Conservation (phyloP, 23 tunicate species). For the Ciona savignyi region DNA sequence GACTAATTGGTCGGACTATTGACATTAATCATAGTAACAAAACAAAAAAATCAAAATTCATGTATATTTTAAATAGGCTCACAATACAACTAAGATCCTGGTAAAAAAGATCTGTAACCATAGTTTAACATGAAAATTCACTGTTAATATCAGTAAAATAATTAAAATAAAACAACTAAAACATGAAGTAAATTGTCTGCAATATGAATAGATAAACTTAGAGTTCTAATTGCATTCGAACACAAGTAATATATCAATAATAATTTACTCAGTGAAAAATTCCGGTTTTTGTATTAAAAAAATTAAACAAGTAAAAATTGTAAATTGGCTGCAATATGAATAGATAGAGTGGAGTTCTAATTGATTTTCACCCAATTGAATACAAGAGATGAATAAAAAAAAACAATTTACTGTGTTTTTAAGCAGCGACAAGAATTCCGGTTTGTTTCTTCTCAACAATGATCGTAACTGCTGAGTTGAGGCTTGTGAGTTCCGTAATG, state of each 20-base stretch:
- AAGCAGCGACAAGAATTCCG: constrained; percentile 57
- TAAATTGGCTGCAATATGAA: too few species aligned
- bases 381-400: background rate
- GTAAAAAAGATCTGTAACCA: too few species aligned
- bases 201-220: too few species aligned
- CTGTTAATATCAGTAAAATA: too few species aligned
- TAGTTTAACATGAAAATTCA: too few species aligned
- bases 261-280: background rate
- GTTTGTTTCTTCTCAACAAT: constrained; percentile 49
- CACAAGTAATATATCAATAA: background rate
- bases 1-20: too few species aligned
- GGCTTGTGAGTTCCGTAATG: constrained; percentile 18
- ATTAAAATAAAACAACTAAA: too few species aligned
- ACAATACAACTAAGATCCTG: too few species aligned
- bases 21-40: too few species aligned
- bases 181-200: background rate
- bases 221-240: background rate
- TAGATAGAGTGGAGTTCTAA: too few species aligned
- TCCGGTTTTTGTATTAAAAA: background rate
- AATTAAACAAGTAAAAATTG: background rate
- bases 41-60: too few species aligned
- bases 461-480: constrained; percentile 41
- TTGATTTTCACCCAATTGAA: background rate
- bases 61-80: too few species aligned
- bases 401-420: constrained; percentile 54